Evolutionary conservation across 2,888 invertebrate genomes (phyloP), one percentile per base, ranked within the genome.

Genomic region (Tenthredo mesomela): DNA sequence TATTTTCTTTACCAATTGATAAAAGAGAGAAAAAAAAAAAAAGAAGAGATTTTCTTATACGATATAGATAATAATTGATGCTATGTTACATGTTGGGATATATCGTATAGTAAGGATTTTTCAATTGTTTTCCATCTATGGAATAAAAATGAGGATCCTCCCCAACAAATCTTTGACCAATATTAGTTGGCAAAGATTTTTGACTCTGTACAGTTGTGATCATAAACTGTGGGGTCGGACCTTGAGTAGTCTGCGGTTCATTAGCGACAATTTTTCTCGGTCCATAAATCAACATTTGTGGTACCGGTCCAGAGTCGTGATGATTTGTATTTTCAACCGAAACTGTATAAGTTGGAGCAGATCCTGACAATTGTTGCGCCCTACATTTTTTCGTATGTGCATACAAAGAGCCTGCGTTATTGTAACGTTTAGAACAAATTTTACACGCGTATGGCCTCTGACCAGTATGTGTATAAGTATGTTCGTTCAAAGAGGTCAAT

Each of bases 381-480:
- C 92, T 92, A 77, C 92, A 93, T 84, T 93, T 93, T 47, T 93
- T 93, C 58, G 91, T 90, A 65, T 93, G 92, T n/a, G 92, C 92
- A 75, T 92, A 92, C 9, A 92, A 86, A 0, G 91, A 91, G 2
- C 91, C 91, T 1, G 91, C 91, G 84, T 91, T 91, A 15, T 91
- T 91, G 40, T 91, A 91, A 67, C 92, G 87, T 47, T 93, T 93
- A 0, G 91, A 89, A 73, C 92, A 93, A 83, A 92, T 91, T 85
- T 93, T 92, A 83, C 92, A 93, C 1, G 92, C 92, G 40, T 93
- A 93, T 5, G 92, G 92, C 33, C 92, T 88, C 85, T 93, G 92
- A 0, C 92, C 92, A 0, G 92, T 93, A 67, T 93, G 92, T 12
- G 92, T 92, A 37, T 92, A 92, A 0, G 91, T 92, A 65, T 93